A percentile compares a stretch with the other conserved stretches of the same genome.
These are phyloP conservation scores for Apomyelois bistriatella DNA, from an alignment of 2,888 invertebrate species.

Conservation along the genomic window DNA sequence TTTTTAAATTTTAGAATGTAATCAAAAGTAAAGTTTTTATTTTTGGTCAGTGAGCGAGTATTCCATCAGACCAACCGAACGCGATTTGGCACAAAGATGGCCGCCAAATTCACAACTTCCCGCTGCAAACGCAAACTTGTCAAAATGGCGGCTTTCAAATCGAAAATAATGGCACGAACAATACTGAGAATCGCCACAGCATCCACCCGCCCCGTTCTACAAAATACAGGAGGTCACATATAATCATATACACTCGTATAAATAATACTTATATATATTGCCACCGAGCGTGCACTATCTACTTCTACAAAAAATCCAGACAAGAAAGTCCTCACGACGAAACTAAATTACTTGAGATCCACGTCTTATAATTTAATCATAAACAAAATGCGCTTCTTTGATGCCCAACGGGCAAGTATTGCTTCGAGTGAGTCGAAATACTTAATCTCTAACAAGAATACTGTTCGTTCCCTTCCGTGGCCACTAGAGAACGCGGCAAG, in stretches of 20 bases:
- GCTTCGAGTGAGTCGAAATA: conserved; percentile 49
- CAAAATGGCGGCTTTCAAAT: not conserved
- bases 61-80: not conserved
- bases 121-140: not conserved
- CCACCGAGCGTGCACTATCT: conserved; percentile 70
- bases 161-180: conserved; percentile 8
- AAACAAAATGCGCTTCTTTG: conserved; percentile 72
- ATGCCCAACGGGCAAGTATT: conserved; percentile 53
- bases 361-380: conserved; percentile 50
- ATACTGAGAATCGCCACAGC: conserved; percentile 12
- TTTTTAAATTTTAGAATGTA: too few species aligned
- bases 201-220: conserved; percentile 17
- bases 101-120: not conserved
- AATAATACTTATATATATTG: conserved; percentile 41
- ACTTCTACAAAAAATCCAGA: conserved; percentile 21
- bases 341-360: conserved; percentile 77
- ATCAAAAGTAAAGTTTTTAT: not conserved
- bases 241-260: conserved; percentile 31
- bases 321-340: conserved; percentile 30
- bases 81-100: conserved; percentile 25
- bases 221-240: conserved; percentile 37
- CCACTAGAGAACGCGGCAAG: conserved; percentile 50
- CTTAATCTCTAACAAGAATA: conserved; percentile 47
- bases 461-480: conserved; percentile 42
- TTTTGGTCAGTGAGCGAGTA: not conserved